phyloP scores from a whole-genome alignment of 2,113 vertebrate genomes.

The Nycticorax nycticorax region DNA sequence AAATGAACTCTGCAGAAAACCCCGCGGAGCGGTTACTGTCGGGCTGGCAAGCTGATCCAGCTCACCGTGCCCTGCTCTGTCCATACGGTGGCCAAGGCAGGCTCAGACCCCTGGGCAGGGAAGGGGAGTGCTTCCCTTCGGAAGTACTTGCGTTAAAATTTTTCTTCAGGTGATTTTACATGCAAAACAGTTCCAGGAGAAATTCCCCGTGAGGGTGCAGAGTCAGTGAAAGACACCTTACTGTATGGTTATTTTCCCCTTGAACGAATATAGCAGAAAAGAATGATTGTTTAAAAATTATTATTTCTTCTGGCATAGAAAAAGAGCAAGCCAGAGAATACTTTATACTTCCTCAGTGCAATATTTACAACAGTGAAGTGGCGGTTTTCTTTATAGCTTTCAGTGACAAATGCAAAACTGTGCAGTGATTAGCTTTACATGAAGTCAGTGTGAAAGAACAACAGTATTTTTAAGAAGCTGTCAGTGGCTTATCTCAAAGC shows the following conservation, averaged over 20 bases:
- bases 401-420: background rate
- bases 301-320: background rate
- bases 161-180: background rate
- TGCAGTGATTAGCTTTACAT: background rate
- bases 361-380: background rate
- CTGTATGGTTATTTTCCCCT: background rate
- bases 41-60: background rate
- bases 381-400: slow-evolving; percentile 10
- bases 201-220: background rate
- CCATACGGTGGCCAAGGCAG: background rate
- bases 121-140: background rate
- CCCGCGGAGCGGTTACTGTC: background rate
- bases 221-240: background rate
- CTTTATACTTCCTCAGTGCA: background rate
- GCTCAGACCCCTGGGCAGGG: background rate
- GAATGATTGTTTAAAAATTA: background rate
- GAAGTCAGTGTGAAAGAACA: slow-evolving; percentile 21
- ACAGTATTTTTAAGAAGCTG: slow-evolving; percentile 34
- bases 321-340: background rate
- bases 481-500: slow-evolving; percentile 48
- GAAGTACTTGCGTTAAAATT: background rate
- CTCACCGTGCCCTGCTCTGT: background rate
- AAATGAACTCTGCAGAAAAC: background rate
- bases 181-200: background rate
- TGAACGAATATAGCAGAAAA: background rate